Percentiles rank a stretch among this genome's conserved stretches.
Evolutionary conservation across 2,888 invertebrate species (phyloP).

Genomic region (Polylopha cassiicola): DNA sequence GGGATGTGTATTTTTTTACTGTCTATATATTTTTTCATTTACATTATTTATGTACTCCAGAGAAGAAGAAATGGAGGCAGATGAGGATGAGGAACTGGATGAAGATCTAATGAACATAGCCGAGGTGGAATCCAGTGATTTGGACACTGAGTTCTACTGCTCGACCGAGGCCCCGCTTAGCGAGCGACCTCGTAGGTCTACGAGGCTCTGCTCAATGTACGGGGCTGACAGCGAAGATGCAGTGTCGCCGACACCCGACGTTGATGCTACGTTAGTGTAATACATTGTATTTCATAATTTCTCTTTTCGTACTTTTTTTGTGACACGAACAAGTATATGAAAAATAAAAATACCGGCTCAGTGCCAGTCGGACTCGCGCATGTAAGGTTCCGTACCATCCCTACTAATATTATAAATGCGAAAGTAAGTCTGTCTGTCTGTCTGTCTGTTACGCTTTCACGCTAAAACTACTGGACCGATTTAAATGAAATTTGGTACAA

Average conservation of each 20-base stretch:
- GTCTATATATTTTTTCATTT: background rate
- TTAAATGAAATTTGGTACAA: too few species aligned
- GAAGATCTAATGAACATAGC: slow-evolving; percentile 65
- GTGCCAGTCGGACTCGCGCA: too few species aligned
- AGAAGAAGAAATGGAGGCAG: slow-evolving; percentile 21
- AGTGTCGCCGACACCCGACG: slow-evolving; percentile 26
- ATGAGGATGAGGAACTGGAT: slow-evolving; percentile 51
- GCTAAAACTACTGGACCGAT: too few species aligned
- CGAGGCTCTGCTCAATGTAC: slow-evolving; percentile 40
- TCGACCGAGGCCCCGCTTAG: slow-evolving; percentile 35
- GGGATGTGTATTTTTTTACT: slow-evolving; percentile 3
- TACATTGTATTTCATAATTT: slow-evolving; percentile 2
- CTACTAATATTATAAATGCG: too few species aligned
- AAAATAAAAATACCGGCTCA: too few species aligned
- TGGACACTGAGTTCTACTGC: slow-evolving; percentile 53
- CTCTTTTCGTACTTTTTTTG: too few species aligned
- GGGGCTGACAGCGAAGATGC: slow-evolving; percentile 27
- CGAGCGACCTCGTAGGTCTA: slow-evolving; percentile 44
- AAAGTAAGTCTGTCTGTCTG: too few species aligned
- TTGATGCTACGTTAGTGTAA: slow-evolving; percentile 40
- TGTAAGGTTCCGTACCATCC: too few species aligned
- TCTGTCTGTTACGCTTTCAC: too few species aligned
- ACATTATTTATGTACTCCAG: background rate
- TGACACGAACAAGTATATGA: too few species aligned
- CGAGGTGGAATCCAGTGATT: slow-evolving; percentile 49